A percentile compares a stretch with the other conserved stretches of the same genome.
phyloP scores from a whole-genome alignment of 1,140 invertebrate genomes.

The Fopius arisanus region DNA sequence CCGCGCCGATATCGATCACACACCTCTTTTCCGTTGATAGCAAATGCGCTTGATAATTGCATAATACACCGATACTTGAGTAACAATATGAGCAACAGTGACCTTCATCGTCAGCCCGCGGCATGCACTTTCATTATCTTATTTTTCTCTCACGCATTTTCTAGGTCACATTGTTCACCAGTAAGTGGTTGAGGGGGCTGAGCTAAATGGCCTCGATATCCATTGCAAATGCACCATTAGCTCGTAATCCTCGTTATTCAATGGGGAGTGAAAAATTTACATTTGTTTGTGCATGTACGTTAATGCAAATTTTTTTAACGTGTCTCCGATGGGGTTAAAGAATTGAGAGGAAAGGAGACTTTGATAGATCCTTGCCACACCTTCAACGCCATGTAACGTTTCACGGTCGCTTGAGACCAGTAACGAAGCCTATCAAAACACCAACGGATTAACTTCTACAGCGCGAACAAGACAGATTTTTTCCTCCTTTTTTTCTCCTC shows the following conservation, averaged over 20 bases:
- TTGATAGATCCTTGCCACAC: slow-evolving; percentile 44
- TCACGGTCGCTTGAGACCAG: slow-evolving; percentile 45
- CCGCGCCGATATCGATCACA: slow-evolving; percentile 30
- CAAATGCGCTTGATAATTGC: slow-evolving; percentile 30
- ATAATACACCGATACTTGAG: slow-evolving; percentile 25
- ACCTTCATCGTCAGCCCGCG: neutral
- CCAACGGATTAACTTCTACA: slow-evolving; percentile 32
- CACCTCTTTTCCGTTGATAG: slow-evolving; percentile 17
- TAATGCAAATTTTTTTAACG: neutral
- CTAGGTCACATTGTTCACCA: neutral
- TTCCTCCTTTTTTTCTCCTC: slow-evolving; percentile 7
- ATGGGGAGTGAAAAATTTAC: no score
- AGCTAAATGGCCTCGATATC: neutral
- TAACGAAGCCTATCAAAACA: slow-evolving; percentile 38
- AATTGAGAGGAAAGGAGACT: slow-evolving; percentile 10
- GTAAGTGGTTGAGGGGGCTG: neutral
- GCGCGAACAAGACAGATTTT: slow-evolving; percentile 18
- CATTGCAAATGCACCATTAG: neutral
- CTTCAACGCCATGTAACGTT: slow-evolving; percentile 45
- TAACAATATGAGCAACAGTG: neutral
- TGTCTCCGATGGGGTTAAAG: neutral
- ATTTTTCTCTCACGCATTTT: slow-evolving; percentile 9
- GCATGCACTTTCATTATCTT: neutral
- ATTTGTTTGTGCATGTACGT: neutral
- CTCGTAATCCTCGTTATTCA: no score